These are phyloP conservation scores for Cephus nigrinus DNA, from an alignment of 2,888 invertebrate species.

Conservation along the genomic window DNA sequence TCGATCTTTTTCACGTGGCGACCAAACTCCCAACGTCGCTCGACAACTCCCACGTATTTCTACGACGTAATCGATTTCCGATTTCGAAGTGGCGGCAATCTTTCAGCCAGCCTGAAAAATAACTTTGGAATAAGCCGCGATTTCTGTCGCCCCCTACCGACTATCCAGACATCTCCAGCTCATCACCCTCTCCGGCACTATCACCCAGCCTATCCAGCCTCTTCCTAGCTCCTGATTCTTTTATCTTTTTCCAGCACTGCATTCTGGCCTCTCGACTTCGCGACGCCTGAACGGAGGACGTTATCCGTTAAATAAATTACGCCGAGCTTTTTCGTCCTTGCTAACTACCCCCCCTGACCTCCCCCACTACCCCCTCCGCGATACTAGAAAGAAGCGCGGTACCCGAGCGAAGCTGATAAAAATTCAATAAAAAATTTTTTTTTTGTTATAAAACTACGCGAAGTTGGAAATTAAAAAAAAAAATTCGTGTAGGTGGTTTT, in stretches of 20 bases:
- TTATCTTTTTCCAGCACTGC: background rate
- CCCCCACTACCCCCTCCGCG: background rate
- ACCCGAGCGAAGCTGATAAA: background rate
- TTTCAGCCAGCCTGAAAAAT: conserved; percentile 58
- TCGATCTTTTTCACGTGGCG: background rate
- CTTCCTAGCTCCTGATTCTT: background rate
- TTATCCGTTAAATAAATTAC: conserved; percentile 55
- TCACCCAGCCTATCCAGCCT: background rate
- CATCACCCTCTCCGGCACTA: conserved; percentile 12
- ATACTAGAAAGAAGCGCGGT: background rate
- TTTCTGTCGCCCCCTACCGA: background rate
- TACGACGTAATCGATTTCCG: conserved; percentile 58
- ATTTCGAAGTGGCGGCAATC: conserved; percentile 57
- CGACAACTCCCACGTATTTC: conserved; percentile 22
- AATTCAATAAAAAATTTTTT: background rate
- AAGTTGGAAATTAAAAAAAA: background rate
- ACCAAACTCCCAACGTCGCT: background rate
- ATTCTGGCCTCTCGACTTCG: background rate
- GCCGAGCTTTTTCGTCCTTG: conserved; percentile 40
- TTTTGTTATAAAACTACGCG: background rate
- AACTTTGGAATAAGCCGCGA: conserved; percentile 52
- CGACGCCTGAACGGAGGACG: conserved; percentile 12
- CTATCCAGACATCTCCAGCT: conserved; percentile 17
- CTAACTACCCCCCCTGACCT: conserved; percentile 37
- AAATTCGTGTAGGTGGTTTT: background rate